A percentile compares a stretch with the other conserved stretches of the same genome.
Evolutionary conservation across 2,888 invertebrate genomes (phyloP).

Genomic region (Rhingia rostrata): DNA sequence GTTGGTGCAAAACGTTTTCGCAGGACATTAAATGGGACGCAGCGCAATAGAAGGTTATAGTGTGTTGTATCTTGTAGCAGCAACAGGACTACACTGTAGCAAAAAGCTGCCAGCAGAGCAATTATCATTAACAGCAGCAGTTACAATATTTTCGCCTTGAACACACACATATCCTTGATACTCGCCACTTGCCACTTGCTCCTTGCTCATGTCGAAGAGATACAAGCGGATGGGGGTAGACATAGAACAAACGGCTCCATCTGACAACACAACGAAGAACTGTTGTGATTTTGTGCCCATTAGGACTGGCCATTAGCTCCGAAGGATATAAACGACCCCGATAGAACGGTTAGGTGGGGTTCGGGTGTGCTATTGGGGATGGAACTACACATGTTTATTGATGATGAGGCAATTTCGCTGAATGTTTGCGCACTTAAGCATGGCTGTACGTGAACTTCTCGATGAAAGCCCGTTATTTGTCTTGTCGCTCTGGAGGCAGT

Average conservation of each 20-base stretch:
- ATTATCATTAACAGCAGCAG: constrained; percentile 78
- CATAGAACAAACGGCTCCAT: constrained; percentile 53
- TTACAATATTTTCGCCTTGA: constrained; percentile 75
- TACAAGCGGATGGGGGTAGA: neutral
- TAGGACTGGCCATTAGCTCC: constrained; percentile 72
- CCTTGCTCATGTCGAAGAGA: constrained; percentile 34
- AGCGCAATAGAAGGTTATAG: constrained; percentile 60
- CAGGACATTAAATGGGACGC: constrained; percentile 71
- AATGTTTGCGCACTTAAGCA: constrained; percentile 60
- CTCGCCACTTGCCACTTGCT: constrained; percentile 45
- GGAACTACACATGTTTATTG: constrained; percentile 68
- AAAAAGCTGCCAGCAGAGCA: constrained; percentile 74
- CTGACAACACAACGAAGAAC: constrained; percentile 63
- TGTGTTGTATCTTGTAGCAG: constrained; percentile 24
- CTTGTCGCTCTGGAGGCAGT: constrained; percentile 32
- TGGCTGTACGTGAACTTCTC: constrained; percentile 61
- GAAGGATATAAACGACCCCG: constrained; percentile 54
- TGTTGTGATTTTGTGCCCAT: constrained; percentile 73
- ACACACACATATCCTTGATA: constrained; percentile 49
- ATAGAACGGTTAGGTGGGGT: neutral
- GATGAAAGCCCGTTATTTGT: constrained; percentile 51
- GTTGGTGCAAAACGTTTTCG: constrained; percentile 71
- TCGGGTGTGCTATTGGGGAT: constrained; percentile 21
- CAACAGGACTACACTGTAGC: constrained; percentile 48
- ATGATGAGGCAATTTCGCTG: constrained; percentile 64